Conservation (phyloP, 2,888 invertebrate species). For the Chymomyza caudatula region DNA sequence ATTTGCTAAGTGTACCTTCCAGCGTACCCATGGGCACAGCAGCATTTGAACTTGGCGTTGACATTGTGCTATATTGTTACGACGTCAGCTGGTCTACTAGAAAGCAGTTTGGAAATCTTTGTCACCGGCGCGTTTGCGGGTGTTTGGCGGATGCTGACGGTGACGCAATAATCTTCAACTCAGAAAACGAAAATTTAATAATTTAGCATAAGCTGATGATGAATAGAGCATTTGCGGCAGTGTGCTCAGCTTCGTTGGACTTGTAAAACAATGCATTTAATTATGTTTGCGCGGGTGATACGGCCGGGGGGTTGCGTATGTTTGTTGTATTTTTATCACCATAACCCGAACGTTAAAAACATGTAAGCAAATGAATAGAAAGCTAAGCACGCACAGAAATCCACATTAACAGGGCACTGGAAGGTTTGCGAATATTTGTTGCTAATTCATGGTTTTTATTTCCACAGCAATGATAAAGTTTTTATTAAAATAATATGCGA, state of each 20-base stretch:
- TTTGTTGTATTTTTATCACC: not conserved
- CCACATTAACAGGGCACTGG: not conserved
- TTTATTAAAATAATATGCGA: not conserved
- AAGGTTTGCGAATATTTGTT: not conserved
- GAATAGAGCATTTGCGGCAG: not conserved
- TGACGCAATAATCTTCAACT: not conserved
- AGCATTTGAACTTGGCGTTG: not conserved
- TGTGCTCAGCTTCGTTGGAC: not conserved
- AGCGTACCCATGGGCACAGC: constrained; percentile 60
- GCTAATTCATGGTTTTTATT: not conserved
- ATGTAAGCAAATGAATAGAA: not conserved
- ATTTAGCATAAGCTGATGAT: not conserved
- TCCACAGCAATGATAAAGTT: not conserved
- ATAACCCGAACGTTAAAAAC: not conserved
- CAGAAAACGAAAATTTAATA: not conserved
- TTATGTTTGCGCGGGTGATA: not conserved
- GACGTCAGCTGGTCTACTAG: constrained; percentile 12
- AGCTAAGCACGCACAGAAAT: not conserved
- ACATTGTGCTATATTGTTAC: not conserved
- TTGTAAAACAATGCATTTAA: not conserved
- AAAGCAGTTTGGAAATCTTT: not conserved
- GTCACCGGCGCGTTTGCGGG: not conserved
- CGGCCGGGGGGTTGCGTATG: not conserved
- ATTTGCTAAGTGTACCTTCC: constrained; percentile 78
- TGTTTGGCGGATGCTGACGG: not conserved